Percentiles rank a stretch among this genome's conserved stretches.
phyloP scores from a whole-genome alignment of 2,797 vertebrate species.

The Scolopax bukidnonensis region DNA sequence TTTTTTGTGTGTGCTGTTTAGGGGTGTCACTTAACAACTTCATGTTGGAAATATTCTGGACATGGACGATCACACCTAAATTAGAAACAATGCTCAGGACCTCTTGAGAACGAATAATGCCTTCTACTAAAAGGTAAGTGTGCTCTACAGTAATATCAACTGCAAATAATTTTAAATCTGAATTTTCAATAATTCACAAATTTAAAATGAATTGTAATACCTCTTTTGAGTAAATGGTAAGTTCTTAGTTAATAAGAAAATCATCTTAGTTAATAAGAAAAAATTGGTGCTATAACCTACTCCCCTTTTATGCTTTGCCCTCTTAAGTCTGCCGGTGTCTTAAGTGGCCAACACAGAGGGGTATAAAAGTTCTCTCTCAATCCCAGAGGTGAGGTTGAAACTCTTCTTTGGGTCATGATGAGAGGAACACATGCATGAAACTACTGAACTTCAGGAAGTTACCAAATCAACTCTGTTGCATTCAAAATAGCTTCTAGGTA shows the following conservation, averaged over 20 bases:
- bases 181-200: not conserved
- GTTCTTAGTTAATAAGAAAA: not conserved
- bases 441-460: not conserved
- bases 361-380: slow-evolving; percentile 75
- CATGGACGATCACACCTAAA: not conserved
- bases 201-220: not conserved
- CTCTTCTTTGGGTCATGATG: slow-evolving; percentile 71
- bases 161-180: not conserved
- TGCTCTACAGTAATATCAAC: not conserved
- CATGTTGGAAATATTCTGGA: not conserved
- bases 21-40: not conserved
- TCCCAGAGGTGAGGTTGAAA: slow-evolving; percentile 58
- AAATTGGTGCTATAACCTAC: not conserved
- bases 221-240: not conserved
- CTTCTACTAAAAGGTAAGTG: slow-evolving; percentile 13
- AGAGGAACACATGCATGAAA: slow-evolving; percentile 53
- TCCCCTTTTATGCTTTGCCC: slow-evolving; percentile 76
- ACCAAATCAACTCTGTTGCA: not conserved
- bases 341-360: slow-evolving; percentile 76
- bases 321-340: slow-evolving; percentile 75
- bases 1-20: not conserved
- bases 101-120: not conserved
- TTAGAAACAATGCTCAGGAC: not conserved
- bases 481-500: not conserved
- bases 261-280: not conserved